Base-by-base conservation (phyloP, 2,888 invertebrate species). In the Punctoribates punctum region DNA sequence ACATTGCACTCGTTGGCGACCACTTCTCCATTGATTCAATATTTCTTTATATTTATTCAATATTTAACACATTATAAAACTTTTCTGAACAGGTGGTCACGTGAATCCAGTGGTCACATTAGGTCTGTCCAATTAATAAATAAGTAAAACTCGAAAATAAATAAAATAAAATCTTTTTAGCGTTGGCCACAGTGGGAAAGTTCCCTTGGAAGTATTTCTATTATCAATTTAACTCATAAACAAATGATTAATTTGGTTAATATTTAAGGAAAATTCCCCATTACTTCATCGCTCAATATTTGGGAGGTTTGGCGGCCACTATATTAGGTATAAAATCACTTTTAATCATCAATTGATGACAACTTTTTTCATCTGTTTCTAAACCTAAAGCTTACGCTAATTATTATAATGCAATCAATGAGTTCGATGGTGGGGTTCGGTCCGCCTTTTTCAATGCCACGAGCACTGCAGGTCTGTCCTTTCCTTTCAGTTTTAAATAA, bases 31-130 rank as follows among this genome's bases (percentile, higher is more conserved):
- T n/a, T n/a, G n/a, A n/a, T n/a, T n/a, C n/a, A n/a, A n/a, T n/a
- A n/a, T n/a, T n/a, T n/a, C n/a, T n/a, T n/a, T n/a, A n/a, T n/a
- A n/a, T n/a, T n/a, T n/a, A n/a, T n/a, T n/a, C n/a, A n/a, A n/a
- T n/a, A n/a, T n/a, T n/a, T n/a, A n/a, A n/a, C n/a, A n/a, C n/a
- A n/a, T 15, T 48, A 48, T 48, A 48, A 17, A 48, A 48, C 48
- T 48, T 48, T 48, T 48, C 11, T 42, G 11, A 27, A 25, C n/a
- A 62, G 62, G 75, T 20, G 75, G 70, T 23, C 75, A 75, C 23
- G 75, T 75, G 25, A 75, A 75, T 57, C 75, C 75, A 13, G 75
- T 70, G 20, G 75, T 75, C 13, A 75, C 75, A 11, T 51, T 75
- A 29, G n/a, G 70, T 54, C 11, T 27, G 23, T 62, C 27, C 6